Evolutionary conservation across 2,797 vertebrate species (phyloP).

Genomic region (Esox lucius): DNA sequence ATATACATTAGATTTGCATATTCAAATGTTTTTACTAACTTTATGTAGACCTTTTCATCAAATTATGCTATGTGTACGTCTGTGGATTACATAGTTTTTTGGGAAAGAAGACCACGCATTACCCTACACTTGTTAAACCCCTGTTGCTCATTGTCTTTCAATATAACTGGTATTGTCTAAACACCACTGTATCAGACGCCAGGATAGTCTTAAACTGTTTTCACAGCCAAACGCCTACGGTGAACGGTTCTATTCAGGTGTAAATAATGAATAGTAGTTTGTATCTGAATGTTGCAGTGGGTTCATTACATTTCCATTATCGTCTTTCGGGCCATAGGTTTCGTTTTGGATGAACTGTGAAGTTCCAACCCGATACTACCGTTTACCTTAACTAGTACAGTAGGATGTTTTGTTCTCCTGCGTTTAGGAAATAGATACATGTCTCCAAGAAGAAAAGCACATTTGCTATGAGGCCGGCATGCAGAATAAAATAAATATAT

Average conservation of each 20-base stretch:
- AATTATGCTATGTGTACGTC: no score
- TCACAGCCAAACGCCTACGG: slow-evolving; percentile 20
- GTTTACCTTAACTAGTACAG: not conserved
- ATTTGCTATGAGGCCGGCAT: not conserved
- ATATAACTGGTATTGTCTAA: slow-evolving; percentile 66
- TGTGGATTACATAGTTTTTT: not conserved
- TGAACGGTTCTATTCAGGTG: slow-evolving; percentile 66
- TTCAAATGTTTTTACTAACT: not conserved
- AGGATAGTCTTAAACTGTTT: slow-evolving; percentile 58
- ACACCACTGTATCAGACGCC: slow-evolving; percentile 70
- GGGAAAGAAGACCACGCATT: slow-evolving; percentile 43
- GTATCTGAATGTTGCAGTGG: slow-evolving; percentile 46
- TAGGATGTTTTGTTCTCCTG: not conserved
- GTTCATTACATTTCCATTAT: slow-evolving; percentile 59
- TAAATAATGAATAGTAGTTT: slow-evolving; percentile 45
- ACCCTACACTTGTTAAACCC: slow-evolving; percentile 4
- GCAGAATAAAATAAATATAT: no score
- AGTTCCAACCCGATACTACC: not conserved
- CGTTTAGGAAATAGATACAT: slow-evolving; percentile 33
- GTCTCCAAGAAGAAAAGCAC: not conserved
- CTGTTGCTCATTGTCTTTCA: slow-evolving; percentile 57
- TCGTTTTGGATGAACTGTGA: slow-evolving; percentile 30
- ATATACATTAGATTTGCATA: no score
- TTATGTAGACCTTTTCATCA: no score
- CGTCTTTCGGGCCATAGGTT: slow-evolving; percentile 49